Evolutionary conservation across 2,113 vertebrate genomes (phyloP).

Genomic region (Fulmarus glacialis): DNA sequence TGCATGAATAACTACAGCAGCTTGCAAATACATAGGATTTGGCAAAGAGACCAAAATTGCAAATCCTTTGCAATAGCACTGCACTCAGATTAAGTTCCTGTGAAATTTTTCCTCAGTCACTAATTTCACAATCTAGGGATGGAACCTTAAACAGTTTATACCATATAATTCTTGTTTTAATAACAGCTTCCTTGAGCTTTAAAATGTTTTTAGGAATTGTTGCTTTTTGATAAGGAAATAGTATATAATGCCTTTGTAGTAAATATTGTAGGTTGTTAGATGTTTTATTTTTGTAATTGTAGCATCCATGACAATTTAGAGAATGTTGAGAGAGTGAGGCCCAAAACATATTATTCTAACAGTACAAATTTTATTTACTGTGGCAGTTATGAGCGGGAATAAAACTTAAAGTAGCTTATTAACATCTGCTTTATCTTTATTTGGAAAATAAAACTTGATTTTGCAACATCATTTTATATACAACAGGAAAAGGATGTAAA

Average conservation of each 20-base stretch:
- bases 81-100: conserved; percentile 25
- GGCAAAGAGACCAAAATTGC: conserved; percentile 7
- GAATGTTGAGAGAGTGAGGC: not conserved
- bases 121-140: conserved; percentile 54
- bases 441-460: not conserved
- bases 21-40: conserved; percentile 55
- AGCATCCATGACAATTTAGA: not conserved
- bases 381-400: not conserved
- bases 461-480: not conserved
- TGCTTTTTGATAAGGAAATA: conserved; percentile 25
- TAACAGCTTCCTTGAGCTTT: conserved; percentile 35
- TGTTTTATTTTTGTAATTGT: not conserved
- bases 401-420: not conserved
- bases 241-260: not conserved
- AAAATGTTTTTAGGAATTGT: not conserved
- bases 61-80: conserved; percentile 1
- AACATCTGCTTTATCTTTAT: not conserved
- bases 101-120: conserved; percentile 60
- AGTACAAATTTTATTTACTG: not conserved
- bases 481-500: not conserved
- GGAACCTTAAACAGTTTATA: conserved; percentile 11
- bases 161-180: conserved; percentile 42
- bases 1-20: conserved; percentile 39
- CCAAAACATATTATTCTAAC: not conserved
- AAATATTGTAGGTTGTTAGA: not conserved